Conservation (phyloP, 2,113 vertebrate species). For the Syngnathus typhle region DNA sequence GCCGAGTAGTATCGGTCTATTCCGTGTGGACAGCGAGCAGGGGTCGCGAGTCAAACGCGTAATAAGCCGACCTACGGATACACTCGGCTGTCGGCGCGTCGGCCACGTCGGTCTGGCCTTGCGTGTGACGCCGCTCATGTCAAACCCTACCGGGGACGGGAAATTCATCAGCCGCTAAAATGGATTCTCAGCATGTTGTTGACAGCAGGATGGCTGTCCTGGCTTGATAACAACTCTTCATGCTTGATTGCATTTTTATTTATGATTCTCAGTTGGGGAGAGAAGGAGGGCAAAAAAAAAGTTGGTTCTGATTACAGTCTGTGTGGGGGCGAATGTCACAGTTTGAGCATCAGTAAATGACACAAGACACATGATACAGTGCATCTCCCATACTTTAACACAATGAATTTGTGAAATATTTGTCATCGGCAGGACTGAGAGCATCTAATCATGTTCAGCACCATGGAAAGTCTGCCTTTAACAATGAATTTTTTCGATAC, state of each 20-base stretch:
- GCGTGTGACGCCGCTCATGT: constrained; percentile 1
- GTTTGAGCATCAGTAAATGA: not conserved
- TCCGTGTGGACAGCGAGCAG: not conserved
- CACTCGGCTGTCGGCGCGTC: not conserved
- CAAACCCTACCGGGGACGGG: not conserved
- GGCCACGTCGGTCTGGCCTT: not conserved
- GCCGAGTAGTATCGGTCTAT: not conserved
- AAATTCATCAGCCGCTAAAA: constrained; percentile 8
- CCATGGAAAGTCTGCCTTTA: not conserved
- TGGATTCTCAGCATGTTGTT: constrained; percentile 13
- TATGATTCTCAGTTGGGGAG: constrained; percentile 6
- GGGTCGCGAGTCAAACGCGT: not conserved
- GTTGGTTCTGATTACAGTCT: not conserved
- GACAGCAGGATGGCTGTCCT: constrained; percentile 9
- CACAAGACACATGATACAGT: not conserved
- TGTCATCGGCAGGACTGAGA: too few relatives aligned
- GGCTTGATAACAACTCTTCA: constrained; percentile 3
- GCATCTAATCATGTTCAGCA: not conserved
- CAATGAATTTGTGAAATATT: not conserved
- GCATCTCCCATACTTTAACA: not conserved
- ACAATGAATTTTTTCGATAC: not conserved
- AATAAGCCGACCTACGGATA: not conserved
- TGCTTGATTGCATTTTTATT: constrained; percentile 10
- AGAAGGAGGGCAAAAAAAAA: not conserved
- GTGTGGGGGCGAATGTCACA: not conserved